Evolutionary conservation across 1,140 invertebrate species (phyloP).

Genomic region (Macrostomum lignano): DNA sequence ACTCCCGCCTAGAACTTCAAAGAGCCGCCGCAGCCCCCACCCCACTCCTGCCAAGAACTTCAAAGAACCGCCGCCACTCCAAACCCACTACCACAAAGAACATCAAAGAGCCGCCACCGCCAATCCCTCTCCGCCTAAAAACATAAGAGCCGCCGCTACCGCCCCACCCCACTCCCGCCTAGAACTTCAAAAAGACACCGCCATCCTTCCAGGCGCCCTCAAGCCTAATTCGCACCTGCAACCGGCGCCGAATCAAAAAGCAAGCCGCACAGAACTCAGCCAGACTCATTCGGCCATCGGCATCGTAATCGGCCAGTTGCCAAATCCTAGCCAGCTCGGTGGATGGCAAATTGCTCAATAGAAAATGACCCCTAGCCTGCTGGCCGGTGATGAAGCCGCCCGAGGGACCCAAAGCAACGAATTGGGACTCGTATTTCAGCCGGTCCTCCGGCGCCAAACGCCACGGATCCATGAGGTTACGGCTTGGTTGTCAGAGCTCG

Average conservation of each 20-base stretch:
- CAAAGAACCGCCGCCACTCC: too few species aligned
- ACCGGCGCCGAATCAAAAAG: slow-evolving; percentile 73
- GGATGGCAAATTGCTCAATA: slow-evolving; percentile 64
- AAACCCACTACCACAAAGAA: too few species aligned
- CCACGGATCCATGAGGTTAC: slow-evolving; percentile 72
- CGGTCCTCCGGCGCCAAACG: slow-evolving; percentile 54
- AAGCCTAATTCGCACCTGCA: slow-evolving; percentile 23
- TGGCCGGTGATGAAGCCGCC: slow-evolving; percentile 41
- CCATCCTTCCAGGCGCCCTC: too few species aligned
- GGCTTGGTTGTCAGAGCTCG: too few species aligned
- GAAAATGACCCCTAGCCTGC: slow-evolving; percentile 69
- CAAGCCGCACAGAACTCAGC: slow-evolving; percentile 89
- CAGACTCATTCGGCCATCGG: slow-evolving; percentile 79
- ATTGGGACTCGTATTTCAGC: slow-evolving; percentile 61
- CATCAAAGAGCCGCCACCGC: too few species aligned
- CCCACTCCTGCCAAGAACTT: too few species aligned
- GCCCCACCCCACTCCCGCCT: too few species aligned
- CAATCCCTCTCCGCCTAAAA: too few species aligned
- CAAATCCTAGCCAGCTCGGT: slow-evolving; percentile 66
- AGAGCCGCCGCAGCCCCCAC: too few species aligned
- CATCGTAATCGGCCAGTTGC: slow-evolving; percentile 73
- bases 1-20: too few species aligned
- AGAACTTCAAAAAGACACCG: too few species aligned
- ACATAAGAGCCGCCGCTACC: too few species aligned
- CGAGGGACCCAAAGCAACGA: slow-evolving; percentile 50